Base-by-base conservation (phyloP, 2,888 invertebrate species). In the Halocaridina rubra region DNA sequence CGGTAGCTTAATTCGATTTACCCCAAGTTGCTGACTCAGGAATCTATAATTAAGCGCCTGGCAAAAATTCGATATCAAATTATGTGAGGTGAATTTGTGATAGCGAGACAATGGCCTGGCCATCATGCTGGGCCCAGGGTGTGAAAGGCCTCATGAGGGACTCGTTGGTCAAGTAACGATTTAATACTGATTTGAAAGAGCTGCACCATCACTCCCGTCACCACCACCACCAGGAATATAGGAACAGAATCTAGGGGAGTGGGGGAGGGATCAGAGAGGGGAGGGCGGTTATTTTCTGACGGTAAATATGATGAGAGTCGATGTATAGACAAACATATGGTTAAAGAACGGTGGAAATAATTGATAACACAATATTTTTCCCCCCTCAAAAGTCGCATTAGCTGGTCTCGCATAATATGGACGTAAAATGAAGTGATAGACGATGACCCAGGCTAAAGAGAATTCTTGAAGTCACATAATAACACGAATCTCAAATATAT, bases 51-150 rank as follows among this genome's bases (percentile, higher is more conserved):
- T 81, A 81, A 81, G 64, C 76, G 81, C 22, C 67, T 30, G 81
- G 81, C 69, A 81, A 81, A 81, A 81, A 81, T 81, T 76, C 81
- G 81, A 81, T 81, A 81, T 81, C 81, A 76, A 81, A 81, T 81
- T 81, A 81, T 81, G 76, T 81, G 81, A 81, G 81, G 81, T 81
- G 81, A 81, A 81, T 81, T 69, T 76, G 69, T 81, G 81, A 81
- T 81, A 76, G 76, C 81, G 81, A 67, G 76, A 81, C 81, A 81
- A 81, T 75, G 57, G 81, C 24, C 3, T 22, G 67, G 81, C 57
- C 81, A 81, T 81, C 67, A 29, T 76, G 76, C n/a, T 59, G 64
- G 53, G 75, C 46, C 69, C 53, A 57, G 69, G 81, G 76, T 81
- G 81, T 81, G 76, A 81, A 81, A 75, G 53, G 75, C 75, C 67